Base-by-base conservation (phyloP, 2,797 vertebrate genomes). In the Onychomys leucogaster region DNA sequence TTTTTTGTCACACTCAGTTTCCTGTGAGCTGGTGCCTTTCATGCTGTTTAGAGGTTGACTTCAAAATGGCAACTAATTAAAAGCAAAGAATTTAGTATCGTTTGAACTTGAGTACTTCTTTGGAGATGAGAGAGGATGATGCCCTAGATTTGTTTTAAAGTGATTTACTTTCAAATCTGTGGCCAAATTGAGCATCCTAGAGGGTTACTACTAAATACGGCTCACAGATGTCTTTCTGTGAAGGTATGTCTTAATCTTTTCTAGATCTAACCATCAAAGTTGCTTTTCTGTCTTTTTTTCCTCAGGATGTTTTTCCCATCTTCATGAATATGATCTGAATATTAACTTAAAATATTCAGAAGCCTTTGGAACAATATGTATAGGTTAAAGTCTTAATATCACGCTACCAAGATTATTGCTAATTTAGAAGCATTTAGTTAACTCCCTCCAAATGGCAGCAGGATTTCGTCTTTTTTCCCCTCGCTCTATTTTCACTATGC, bases 31-130 rank as follows among this genome's bases (percentile, higher is more conserved):
- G 11, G 87, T 98, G 78, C n/a, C 95, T 98, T 98, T 98, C 92
- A 97, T 98, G 96, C 81, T 98, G 1, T 96, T 81, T 94, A 49
- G 85, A 97, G 89, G 92, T 89, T 97, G 97, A 97, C 96, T 97
- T 98, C 81, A 95, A 98, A 98, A 98, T 97, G 90, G 93, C 96
- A 98, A 92, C 97, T 98, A 98, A 98, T 98, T 98, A 98, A 98
- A 98, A 96, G 96, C 67, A 95, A 96, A 96, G 97, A 97, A 88
- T 52, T 92, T 97, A 71, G 49, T 76, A 32, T 97, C 96, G 95
- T 98, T 98, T 98, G 97, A 98, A 98, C 96, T 82, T n/a, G 63
- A 96, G 21, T 89, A 91, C 73, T 96, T 87, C 73, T 96, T 98
- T 96, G 93, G 96, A 98, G 97, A 97, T 97, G 95, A 97, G 91